Evolutionary conservation across 1,140 invertebrate genomes (phyloP).

Genomic region (Camponotus vicinus): DNA sequence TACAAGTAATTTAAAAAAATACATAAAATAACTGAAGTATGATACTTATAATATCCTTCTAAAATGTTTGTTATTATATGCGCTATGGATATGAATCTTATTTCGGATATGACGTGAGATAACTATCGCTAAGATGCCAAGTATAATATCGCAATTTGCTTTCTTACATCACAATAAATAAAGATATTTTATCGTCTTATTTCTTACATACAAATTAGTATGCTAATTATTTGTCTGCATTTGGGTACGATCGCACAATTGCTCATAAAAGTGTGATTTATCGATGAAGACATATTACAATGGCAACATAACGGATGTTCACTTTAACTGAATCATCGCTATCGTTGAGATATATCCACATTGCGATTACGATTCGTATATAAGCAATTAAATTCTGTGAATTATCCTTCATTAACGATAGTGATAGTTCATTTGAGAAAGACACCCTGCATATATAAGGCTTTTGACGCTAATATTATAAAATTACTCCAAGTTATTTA

Average conservation of each 20-base stretch:
- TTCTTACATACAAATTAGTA: constrained; percentile 81
- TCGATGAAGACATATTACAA: constrained; percentile 56
- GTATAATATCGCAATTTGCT: constrained; percentile 61
- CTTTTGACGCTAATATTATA: constrained; percentile 73
- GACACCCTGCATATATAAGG: constrained; percentile 76
- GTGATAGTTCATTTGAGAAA: constrained; percentile 70
- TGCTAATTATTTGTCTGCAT: constrained; percentile 85
- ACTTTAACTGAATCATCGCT: constrained; percentile 65
- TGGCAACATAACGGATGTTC: constrained; percentile 67
- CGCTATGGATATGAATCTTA: constrained; percentile 80
- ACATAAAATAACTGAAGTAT: constrained; percentile 71
- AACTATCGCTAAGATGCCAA: constrained; percentile 70
- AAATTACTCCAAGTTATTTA: constrained; percentile 55
- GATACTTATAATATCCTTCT: constrained; percentile 58
- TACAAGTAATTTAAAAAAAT: constrained; percentile 77
- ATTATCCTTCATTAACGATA: constrained; percentile 58
- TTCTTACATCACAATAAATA: constrained; percentile 71
- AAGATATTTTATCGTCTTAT: constrained; percentile 69
- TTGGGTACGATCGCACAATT: constrained; percentile 77
- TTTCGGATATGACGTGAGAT: constrained; percentile 76
- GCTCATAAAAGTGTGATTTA: constrained; percentile 54
- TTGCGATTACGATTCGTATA: constrained; percentile 14
- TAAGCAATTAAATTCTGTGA: constrained; percentile 13
- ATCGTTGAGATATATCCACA: constrained; percentile 48
- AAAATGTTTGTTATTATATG: constrained; percentile 72